These are phyloP conservation scores for Pteropus alecto DNA, from an alignment of 2,113 vertebrate species.

Conservation along the genomic window DNA sequence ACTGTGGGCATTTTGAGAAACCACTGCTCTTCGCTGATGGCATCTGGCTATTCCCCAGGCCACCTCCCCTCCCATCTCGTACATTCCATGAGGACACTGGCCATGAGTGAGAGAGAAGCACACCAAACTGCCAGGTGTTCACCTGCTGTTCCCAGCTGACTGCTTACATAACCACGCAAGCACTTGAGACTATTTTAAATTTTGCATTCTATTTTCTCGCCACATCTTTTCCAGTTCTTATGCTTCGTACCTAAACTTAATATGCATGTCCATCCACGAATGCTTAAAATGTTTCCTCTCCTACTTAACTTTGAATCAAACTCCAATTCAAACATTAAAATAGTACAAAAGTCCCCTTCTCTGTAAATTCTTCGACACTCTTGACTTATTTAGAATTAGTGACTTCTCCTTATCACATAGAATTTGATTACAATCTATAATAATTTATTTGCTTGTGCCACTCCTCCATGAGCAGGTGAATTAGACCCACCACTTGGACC, in stretches of 20 bases:
- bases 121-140: rapidly evolving
- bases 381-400: background rate
- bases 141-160: background rate
- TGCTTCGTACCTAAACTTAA: background rate
- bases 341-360: background rate
- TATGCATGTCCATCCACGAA: background rate
- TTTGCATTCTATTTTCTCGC: background rate
- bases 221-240: background rate
- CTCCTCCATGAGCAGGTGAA: background rate
- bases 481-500: background rate
- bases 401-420: background rate
- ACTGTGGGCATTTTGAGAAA: background rate
- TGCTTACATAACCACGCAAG: rapidly evolving
- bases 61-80: rapidly evolving
- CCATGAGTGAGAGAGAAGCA: background rate
- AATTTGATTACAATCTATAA: background rate
- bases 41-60: no score
- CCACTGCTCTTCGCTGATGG: rapidly evolving
- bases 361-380: background rate
- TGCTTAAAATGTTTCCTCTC: background rate
- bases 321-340: background rate
- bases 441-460: background rate
- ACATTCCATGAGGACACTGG: background rate
- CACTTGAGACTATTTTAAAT: background rate
- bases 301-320: background rate